Conservation (phyloP, 2,888 invertebrate genomes). For the Abrostola tripartita region DNA sequence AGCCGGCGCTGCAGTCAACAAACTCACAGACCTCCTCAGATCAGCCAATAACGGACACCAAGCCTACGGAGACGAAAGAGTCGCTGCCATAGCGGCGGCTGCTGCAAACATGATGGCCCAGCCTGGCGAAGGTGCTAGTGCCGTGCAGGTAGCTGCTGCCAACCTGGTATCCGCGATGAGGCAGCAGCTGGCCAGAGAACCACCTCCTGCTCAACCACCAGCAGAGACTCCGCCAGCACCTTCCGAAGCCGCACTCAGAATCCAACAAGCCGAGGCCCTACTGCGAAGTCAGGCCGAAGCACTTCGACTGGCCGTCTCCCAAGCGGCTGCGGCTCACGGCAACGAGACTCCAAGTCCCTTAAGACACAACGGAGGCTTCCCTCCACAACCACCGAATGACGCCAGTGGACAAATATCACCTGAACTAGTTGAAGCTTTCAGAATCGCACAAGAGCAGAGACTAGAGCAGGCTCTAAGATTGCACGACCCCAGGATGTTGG, state of each 20-base stretch:
- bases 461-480: slow-evolving; percentile 94
- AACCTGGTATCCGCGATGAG: slow-evolving; percentile 94
- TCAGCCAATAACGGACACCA: slow-evolving; percentile 90
- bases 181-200: slow-evolving; percentile 87
- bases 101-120: slow-evolving; percentile 89
- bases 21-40: slow-evolving; percentile 89
- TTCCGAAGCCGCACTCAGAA: slow-evolving; percentile 91
- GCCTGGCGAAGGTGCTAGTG: slow-evolving; percentile 89
- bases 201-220: slow-evolving; percentile 90
- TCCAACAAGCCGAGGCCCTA: slow-evolving; percentile 94
- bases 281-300: slow-evolving; percentile 96
- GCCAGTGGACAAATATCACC: slow-evolving; percentile 90
- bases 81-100: slow-evolving; percentile 92
- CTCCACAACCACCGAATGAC: slow-evolving; percentile 77
- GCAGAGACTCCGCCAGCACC: slow-evolving; percentile 94
- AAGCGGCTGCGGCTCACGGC: slow-evolving; percentile 89
- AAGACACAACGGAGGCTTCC: slow-evolving; percentile 84
- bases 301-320: slow-evolving; percentile 93
- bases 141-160: slow-evolving; percentile 92
- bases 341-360: slow-evolving; percentile 79
- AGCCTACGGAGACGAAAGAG: slow-evolving; percentile 90
- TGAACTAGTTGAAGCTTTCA: slow-evolving; percentile 91
- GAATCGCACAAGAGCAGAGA: slow-evolving; percentile 93
- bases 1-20: slow-evolving; percentile 90
- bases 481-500: slow-evolving; percentile 94